phyloP scores from a whole-genome alignment of 2,888 invertebrate species.

The Agrochola macilenta region DNA sequence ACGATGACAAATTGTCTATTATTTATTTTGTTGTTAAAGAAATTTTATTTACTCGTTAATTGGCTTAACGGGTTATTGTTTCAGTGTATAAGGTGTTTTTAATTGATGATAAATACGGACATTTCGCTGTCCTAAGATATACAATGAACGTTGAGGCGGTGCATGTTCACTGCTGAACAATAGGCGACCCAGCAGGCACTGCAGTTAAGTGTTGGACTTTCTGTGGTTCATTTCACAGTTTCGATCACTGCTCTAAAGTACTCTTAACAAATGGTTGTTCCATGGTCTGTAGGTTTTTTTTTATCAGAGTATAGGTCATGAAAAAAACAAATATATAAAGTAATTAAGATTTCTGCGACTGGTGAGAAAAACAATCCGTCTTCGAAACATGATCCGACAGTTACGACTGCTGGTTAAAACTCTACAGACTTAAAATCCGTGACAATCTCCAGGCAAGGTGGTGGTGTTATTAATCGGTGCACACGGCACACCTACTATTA shows the following conservation, averaged over 20 bases:
- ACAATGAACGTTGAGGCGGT: constrained; percentile 39
- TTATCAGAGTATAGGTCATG: not conserved
- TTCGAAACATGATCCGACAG: not conserved
- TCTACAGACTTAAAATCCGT: not conserved
- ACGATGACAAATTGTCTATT: constrained; percentile 59
- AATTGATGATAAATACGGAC: constrained; percentile 52
- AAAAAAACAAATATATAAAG: not conserved
- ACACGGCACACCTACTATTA: constrained; percentile 24
- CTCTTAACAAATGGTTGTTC: constrained; percentile 28
- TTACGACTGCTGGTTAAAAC: not conserved
- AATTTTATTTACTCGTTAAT: constrained; percentile 43
- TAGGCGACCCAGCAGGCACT: constrained; percentile 43
- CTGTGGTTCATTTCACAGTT: constrained; percentile 41
- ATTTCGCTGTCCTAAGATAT: constrained; percentile 33
- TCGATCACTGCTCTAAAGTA: constrained; percentile 15
- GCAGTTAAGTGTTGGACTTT: constrained; percentile 31
- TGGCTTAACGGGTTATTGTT: constrained; percentile 61
- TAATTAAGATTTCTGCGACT: not conserved
- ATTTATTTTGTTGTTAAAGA: constrained; percentile 44
- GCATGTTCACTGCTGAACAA: constrained; percentile 45
- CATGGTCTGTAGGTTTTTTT: not conserved
- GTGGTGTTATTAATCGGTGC: not conserved
- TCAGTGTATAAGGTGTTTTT: constrained; percentile 55
- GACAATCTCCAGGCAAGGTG: constrained; percentile 18
- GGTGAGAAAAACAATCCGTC: not conserved